Base-by-base conservation (phyloP, 2,888 invertebrate genomes). In the Tipula lateralis region DNA sequence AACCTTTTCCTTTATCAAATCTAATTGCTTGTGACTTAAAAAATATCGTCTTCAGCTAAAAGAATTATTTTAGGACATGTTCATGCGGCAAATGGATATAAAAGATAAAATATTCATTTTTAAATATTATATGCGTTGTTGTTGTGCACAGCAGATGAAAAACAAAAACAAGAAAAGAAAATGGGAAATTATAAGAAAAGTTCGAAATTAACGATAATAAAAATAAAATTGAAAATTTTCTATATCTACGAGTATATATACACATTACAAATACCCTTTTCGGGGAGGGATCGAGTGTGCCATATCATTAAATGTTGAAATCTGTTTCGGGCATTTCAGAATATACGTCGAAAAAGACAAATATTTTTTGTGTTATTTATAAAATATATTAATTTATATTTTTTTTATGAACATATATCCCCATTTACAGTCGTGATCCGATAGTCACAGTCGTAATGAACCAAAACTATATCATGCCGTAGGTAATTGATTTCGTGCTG, bases 61-160 rank as follows among this genome's bases (percentile, higher is more conserved):
- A 24, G 24, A 66, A 66, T 24, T 66, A 24, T 66, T 66, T 66
- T 9, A 66, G 66, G 66, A 66, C 66, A 66, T 66, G 66, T 66
- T 66, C 66, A 66, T 66, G 66, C 66, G 66, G 24, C 66, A 66
- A 66, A 66, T 66, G 66, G 66, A 66, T 66, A 66, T 19, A 66
- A 66, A 66, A 24, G 66, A 66, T 66, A 24, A 66, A 66, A 66
- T 66, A 24, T 66, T 66, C 66, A 19, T 66, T 66, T 66, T 66
- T 24, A 66, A 66, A 66, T 66, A 66, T 24, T 44, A n/a, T n/a
- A n/a, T 44, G 9, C 24, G 9, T 66, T 66, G 24, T 66, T 24
- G 66, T 66, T 66, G 24, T 66, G 7, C 24, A 24, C n/a, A 44
- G 2, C n/a, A 44, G n/a, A 13, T 7, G 66, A 7, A 66, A 50